Conservation (phyloP, 2,113 vertebrate genomes). For the Zootoca vivipara region DNA sequence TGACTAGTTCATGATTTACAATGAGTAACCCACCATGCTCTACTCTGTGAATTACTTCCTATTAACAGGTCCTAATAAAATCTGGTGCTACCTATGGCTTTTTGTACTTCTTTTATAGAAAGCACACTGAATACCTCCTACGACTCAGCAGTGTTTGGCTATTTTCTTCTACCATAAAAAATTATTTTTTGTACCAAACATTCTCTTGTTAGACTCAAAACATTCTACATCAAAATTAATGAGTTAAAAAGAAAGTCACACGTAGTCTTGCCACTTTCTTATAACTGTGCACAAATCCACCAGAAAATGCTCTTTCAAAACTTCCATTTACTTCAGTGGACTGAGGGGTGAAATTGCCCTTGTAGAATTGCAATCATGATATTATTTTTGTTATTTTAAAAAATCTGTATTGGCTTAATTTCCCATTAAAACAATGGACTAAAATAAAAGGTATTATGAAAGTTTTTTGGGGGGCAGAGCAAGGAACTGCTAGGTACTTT, state of each 20-base stretch:
- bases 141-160: neutral
- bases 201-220: neutral
- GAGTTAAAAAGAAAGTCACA: neutral
- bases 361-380: neutral
- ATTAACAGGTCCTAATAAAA: conserved; percentile 9
- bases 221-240: neutral
- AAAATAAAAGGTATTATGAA: neutral
- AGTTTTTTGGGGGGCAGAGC: no score
- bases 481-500: no score
- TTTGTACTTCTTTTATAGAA: conserved; percentile 10
- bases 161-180: neutral
- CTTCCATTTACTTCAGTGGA: neutral
- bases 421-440: neutral
- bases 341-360: neutral
- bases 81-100: neutral
- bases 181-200: neutral
- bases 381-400: no score
- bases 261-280: neutral
- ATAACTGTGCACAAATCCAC: neutral
- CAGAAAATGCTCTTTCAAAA: neutral
- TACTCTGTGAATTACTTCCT: neutral
- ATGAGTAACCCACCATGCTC: neutral
- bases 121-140: neutral
- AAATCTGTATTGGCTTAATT: neutral
- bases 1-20: neutral